Base-by-base conservation (phyloP, 2,888 invertebrate genomes). In the Agrilus mali region DNA sequence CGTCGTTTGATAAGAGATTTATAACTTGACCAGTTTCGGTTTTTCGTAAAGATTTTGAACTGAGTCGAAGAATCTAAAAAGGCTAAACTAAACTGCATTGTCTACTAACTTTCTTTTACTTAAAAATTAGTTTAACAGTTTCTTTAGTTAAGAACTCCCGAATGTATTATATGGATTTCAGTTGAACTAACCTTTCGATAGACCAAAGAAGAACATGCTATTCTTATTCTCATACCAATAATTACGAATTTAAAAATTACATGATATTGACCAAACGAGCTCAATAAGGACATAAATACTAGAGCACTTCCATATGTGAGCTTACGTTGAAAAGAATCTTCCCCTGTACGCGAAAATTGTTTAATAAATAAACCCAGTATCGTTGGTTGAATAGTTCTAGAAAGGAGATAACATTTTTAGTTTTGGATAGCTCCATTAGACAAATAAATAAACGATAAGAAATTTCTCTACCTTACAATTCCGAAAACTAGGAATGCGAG, bases 1-100 rank as follows among this genome's bases (percentile, higher is more conserved):
- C 86, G 59, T 90, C 90, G 56, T 88, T 89, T 0, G 88, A 85
- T 66, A 90, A 71, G 41, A 90, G 64, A 61, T 89, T 89, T 38
- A 89, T 78, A 50, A 90, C 78, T 64, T 87, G 82, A 0, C 88
- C 88, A 53, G 82, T 61, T 64, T 89, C 83, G 0, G 90, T 88
- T 57, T 87, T 77, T 1, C 83, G 82, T 34, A 92, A 62, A 0
- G 90, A 80, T 7, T 72, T 72, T 57, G 74, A 75, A 55, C 78
- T 82, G 33, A 85, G 61, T 47, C 69, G 68, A 42, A 82, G 61
- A 3, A 80, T 71, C 74, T 74, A 48, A n/a, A n/a, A n/a, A n/a
- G n/a, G n/a, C n/a, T n/a, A n/a, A n/a, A n/a, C n/a, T n/a, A n/a
- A n/a, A n/a, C n/a, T n/a, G n/a, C n/a, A n/a, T n/a, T n/a, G n/a